Percentiles rank a stretch among this genome's conserved stretches.
Evolutionary conservation across 2,888 invertebrate species (phyloP).

Genomic region (Heliconius erato): DNA sequence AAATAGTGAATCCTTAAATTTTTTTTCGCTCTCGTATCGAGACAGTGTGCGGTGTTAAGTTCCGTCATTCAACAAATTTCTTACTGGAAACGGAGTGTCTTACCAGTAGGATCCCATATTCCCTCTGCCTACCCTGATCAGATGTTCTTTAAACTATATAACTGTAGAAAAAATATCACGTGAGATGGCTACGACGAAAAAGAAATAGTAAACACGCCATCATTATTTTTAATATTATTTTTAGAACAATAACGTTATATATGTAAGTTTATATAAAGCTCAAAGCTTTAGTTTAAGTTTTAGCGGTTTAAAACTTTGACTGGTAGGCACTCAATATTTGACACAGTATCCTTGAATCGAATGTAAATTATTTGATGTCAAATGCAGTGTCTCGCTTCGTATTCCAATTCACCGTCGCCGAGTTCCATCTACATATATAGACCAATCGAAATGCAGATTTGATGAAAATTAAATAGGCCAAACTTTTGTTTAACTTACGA

Average conservation of each 20-base stretch:
- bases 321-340: slow-evolving; percentile 17
- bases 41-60: too few relatives aligned
- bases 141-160: too few relatives aligned
- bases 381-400: slow-evolving; percentile 53
- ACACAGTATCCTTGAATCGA: slow-evolving; percentile 44
- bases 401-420: slow-evolving; percentile 49
- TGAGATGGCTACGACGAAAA: neutral
- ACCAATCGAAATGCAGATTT: slow-evolving; percentile 23
- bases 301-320: slow-evolving; percentile 15
- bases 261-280: neutral
- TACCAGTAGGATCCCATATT: too few relatives aligned
- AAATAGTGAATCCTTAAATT: too few relatives aligned
- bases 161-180: too few relatives aligned
- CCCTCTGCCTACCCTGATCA: too few relatives aligned
- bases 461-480: slow-evolving; percentile 16
- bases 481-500: neutral
- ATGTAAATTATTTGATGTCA: slow-evolving; percentile 57
- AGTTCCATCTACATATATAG: slow-evolving; percentile 33
- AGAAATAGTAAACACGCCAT: neutral
- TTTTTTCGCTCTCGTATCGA: too few relatives aligned
- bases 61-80: too few relatives aligned
- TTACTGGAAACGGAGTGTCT: too few relatives aligned
- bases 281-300: neutral
- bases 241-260: neutral
- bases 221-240: neutral